These are phyloP conservation scores for Adela reaumurella DNA, from an alignment of 2,888 invertebrate species.

Conservation along the genomic window DNA sequence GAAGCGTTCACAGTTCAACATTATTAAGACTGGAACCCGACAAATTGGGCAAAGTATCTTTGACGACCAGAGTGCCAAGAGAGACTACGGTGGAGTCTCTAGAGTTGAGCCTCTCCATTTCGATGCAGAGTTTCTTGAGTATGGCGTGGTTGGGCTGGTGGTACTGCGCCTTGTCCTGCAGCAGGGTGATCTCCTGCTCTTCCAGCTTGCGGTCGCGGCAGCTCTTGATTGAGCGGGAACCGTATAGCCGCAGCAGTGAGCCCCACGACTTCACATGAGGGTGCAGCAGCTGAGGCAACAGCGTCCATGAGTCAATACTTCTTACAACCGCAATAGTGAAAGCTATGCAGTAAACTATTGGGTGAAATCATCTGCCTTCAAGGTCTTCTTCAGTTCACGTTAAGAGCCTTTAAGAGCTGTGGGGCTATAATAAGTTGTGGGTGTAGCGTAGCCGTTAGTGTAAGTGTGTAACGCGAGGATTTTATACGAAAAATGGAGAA, in stretches of 20 bases:
- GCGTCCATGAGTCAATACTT: no score
- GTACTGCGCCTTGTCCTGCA: conserved; percentile 44
- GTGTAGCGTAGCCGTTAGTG: no score
- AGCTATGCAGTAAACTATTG: no score
- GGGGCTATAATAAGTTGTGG: no score
- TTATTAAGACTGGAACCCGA: conserved; percentile 77
- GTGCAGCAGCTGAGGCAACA: conserved; percentile 86
- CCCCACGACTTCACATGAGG: conserved; percentile 96
- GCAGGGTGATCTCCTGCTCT: conserved; percentile 86
- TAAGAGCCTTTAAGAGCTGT: no score
- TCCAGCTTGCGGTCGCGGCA: conserved; percentile 90
- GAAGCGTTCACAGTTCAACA: conserved; percentile 66
- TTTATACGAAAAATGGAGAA: no score
- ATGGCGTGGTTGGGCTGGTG: conserved; percentile 89
- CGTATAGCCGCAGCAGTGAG: conserved; percentile 87
- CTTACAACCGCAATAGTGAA: no score
- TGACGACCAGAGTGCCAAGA: conserved; percentile 50
- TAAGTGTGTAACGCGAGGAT: no score
- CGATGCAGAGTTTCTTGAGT: conserved; percentile 75
- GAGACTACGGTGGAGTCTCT: conserved; percentile 59
- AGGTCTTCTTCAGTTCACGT: no score
- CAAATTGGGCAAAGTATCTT: conserved; percentile 59
- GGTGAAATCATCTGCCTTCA: no score
- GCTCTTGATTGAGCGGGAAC: conserved; percentile 84
- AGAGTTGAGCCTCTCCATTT: conserved; percentile 74